Conservation (phyloP, 92 coral and sea anemone species). For the Zoanthus sociatus region DNA sequence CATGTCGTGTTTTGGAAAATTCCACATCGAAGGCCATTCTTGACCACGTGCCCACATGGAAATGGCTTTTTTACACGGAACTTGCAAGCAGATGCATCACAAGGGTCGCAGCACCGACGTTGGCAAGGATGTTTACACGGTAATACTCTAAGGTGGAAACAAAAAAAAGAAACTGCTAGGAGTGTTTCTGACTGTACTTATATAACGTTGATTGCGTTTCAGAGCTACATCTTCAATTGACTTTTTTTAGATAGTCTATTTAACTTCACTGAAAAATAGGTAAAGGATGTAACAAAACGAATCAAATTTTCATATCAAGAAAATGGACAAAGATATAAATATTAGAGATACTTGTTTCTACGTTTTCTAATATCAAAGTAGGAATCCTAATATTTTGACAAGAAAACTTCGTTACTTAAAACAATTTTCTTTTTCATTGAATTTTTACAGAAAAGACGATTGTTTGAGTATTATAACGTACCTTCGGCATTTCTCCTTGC, state of each 20-base stretch:
- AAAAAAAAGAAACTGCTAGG: neutral
- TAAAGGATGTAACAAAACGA: no score
- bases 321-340: no score
- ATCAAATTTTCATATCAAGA: no score
- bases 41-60: constrained; percentile 60
- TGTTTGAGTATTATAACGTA: neutral
- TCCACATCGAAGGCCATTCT: constrained; percentile 58
- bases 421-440: neutral
- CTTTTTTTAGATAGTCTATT: neutral
- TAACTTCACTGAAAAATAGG: no score
- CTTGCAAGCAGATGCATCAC: constrained; percentile 56
- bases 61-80: constrained; percentile 31
- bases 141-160: constrained; percentile 18
- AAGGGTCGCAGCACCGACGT: constrained; percentile 49
- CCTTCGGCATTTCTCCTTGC: neutral
- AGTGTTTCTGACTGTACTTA: no score
- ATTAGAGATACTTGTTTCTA: no score
- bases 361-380: no score
- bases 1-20: constrained; percentile 12
- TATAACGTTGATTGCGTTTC: neutral
- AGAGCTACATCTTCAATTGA: neutral
- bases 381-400: no score
- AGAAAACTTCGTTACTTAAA: neutral
- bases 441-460: neutral
- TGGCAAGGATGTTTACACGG: constrained; percentile 63